Evolutionary conservation across 1,140 invertebrate genomes (phyloP).

Genomic region (Zaprionus kolodkinae): DNA sequence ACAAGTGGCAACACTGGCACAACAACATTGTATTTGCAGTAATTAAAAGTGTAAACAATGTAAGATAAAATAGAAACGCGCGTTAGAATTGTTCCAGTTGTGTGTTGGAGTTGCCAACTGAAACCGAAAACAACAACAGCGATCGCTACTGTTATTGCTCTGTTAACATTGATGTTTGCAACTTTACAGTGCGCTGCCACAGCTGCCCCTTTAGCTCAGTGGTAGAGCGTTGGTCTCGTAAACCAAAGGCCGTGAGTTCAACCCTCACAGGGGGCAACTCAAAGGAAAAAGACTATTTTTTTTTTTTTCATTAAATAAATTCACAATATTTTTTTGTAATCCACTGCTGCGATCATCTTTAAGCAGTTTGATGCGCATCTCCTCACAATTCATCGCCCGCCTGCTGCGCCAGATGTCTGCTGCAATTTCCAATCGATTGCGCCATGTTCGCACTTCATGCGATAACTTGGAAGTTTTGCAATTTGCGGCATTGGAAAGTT

Average conservation of each 20-base stretch:
- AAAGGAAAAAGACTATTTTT: not conserved
- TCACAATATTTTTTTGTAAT: slow-evolving; percentile 12
- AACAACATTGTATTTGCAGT: not conserved
- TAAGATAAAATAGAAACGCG: not conserved
- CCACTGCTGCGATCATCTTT: slow-evolving; percentile 8
- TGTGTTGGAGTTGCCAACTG: not conserved
- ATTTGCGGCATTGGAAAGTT: slow-evolving; percentile 80
- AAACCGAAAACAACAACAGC: not conserved
- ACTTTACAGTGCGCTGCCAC: slow-evolving; percentile 1
- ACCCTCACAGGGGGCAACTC: slow-evolving; percentile 87
- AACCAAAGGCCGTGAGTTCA: slow-evolving; percentile 96
- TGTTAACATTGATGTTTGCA: slow-evolving; percentile 1
- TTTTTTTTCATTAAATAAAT: slow-evolving; percentile 23
- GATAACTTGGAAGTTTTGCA: slow-evolving; percentile 80
- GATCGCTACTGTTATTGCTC: slow-evolving; percentile 32
- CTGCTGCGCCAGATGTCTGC: slow-evolving; percentile 56
- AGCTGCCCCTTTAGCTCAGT: slow-evolving; percentile 91
- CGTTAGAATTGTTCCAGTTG: not conserved
- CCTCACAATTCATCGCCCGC: slow-evolving; percentile 31
- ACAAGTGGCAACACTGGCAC: not conserved
- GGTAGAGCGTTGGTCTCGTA: slow-evolving; percentile 97
- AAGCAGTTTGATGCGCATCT: slow-evolving; percentile 19
- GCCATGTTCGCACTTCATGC: slow-evolving; percentile 78
- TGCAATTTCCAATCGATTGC: slow-evolving; percentile 80
- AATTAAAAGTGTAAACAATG: not conserved